Percentiles rank a stretch among this genome's conserved stretches.
Conservation (phyloP, 2,888 invertebrate genomes). For the Gastrophysa polygoni region DNA sequence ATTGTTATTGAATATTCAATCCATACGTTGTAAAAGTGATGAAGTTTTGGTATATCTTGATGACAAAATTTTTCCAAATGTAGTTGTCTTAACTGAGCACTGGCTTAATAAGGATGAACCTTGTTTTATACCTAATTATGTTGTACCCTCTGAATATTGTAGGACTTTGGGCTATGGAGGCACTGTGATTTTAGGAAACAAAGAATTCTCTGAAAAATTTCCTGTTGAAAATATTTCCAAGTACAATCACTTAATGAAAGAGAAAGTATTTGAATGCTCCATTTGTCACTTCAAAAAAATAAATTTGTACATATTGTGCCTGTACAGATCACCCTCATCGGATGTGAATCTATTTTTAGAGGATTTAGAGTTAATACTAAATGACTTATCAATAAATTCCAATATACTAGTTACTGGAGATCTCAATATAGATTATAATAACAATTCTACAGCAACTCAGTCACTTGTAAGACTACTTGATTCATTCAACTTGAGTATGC, state of each 20-base stretch:
- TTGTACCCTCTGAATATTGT: background rate
- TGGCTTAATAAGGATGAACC: background rate
- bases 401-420: background rate
- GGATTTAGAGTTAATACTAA: background rate
- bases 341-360: background rate
- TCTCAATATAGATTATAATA: background rate
- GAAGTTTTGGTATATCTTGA: constrained; percentile 13
- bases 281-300: constrained; percentile 2
- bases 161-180: constrained; percentile 1
- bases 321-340: background rate
- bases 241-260: background rate
- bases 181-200: background rate
- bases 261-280: background rate
- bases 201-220: background rate
- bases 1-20: constrained; percentile 5
- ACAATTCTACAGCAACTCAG: background rate
- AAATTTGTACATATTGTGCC: constrained; percentile 5
- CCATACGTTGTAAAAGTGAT: constrained; percentile 3
- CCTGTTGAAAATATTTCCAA: background rate
- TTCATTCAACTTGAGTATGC: constrained; percentile 6
- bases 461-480: background rate
- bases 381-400: background rate
- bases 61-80: background rate
- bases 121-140: background rate
- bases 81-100: constrained; percentile 1